Percentiles rank a stretch among this genome's conserved stretches.
Conservation (phyloP, 2,113 vertebrate genomes). For the Mesitornis unicolor region DNA sequence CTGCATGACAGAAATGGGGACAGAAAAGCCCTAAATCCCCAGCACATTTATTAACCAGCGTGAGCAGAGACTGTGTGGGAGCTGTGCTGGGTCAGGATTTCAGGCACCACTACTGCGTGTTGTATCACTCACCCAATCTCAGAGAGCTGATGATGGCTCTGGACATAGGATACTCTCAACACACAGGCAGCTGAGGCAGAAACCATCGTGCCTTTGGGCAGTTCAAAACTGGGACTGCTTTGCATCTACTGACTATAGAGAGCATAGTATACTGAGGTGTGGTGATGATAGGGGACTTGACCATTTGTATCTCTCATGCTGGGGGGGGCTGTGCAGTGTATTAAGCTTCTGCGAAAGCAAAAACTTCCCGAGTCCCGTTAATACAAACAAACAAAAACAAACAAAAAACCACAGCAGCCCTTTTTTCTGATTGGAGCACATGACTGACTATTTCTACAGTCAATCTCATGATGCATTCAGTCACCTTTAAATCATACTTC, state of each 20-base stretch:
- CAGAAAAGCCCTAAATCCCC: background rate
- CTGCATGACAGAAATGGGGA: background rate
- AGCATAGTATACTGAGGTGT: fast-evolving
- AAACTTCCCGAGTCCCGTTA: background rate
- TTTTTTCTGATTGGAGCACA: background rate
- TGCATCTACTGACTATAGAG: background rate
- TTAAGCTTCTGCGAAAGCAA: background rate
- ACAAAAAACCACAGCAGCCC: background rate
- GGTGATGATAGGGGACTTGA: background rate
- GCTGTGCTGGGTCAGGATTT: background rate
- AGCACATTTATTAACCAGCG: background rate
- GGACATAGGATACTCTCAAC: background rate
- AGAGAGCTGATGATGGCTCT: background rate
- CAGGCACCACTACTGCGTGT: background rate
- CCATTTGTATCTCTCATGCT: background rate
- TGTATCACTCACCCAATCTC: background rate
- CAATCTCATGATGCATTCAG: background rate
- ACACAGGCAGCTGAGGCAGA: background rate
- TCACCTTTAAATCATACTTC: background rate
- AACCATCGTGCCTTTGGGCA: background rate
- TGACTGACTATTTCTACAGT: background rate
- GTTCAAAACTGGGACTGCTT: background rate
- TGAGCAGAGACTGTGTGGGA: background rate
- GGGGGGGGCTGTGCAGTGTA: background rate
- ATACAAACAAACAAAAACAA: background rate